Evolutionary conservation across 2,888 invertebrate genomes (phyloP), one percentile per base, ranked within the genome.

Genomic region (Pseudoips prasinana): DNA sequence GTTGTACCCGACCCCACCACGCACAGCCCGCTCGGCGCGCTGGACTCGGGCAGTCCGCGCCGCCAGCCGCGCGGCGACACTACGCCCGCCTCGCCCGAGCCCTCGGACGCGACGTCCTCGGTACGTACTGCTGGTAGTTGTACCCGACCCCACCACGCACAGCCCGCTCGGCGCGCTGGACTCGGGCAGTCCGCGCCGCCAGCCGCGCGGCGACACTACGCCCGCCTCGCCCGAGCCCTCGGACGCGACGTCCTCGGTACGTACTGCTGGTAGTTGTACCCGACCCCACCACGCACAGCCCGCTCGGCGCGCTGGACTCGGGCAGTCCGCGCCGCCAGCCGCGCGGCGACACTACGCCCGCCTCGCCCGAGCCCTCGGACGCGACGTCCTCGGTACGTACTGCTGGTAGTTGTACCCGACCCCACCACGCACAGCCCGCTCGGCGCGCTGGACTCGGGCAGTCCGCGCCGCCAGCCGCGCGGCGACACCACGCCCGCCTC

Each of bases 1-100:
- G n/a, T n/a, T n/a, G n/a, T n/a, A n/a, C 95, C 95, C 0, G 96
- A 96, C 63, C 96, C 96, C 0, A 96, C 96, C 0, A 96, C 96
- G 0, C 94, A 94, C 64, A 95, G 95, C 75, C 95, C 96, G 7
- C 86, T 92, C 37, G 94, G 93, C 34, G 90, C 92, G 2, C 77
- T 86, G 24, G 84, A 81, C 48, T 53, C 73, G 14, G 56, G 63
- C 18, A 62, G 67, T 18, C 56, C 70, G 0, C 29, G 33, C 22
- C 22, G 67, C 65, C 3, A 67, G 68, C 53, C 74, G 73, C 47
- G 83, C 89, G 1, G 89, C 28, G n/a, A n/a, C n/a, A n/a, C n/a
- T n/a, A 89, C 89, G 9, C 89, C 89, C 19, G 70, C 71, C 44
- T 82, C 82, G 39, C 88, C 89, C 3, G 88, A 87, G 43, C 88